Conservation (phyloP, 2,797 vertebrate genomes). For the Crypturellus tataupa region DNA sequence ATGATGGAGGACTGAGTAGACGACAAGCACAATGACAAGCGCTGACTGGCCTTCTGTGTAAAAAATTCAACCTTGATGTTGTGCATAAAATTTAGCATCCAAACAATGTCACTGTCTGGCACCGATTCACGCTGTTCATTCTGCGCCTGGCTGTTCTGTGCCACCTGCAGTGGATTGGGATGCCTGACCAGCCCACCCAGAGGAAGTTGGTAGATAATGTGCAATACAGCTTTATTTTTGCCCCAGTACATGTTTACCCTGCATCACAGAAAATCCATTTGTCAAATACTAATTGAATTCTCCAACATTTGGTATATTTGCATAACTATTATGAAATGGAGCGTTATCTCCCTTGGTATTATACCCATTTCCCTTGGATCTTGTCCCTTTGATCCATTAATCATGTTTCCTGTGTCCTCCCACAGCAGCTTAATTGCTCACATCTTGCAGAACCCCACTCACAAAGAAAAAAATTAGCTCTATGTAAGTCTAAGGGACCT, state of each 20-base stretch:
- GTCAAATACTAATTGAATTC: conserved; percentile 75
- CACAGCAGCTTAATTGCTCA: conserved; percentile 65
- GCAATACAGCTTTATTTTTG: conserved; percentile 38
- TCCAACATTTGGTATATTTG: conserved; percentile 73
- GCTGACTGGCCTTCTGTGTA: neutral
- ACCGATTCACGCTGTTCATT: neutral
- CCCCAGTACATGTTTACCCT: conserved; percentile 54
- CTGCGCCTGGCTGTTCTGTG: neutral
- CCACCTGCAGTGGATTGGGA: conserved; percentile 40
- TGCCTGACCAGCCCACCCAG: conserved; percentile 24
- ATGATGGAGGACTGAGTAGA: neutral
- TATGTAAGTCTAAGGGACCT: conserved; percentile 65
- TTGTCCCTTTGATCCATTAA: conserved; percentile 70
- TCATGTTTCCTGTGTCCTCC: conserved; percentile 65
- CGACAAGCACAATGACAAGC: neutral
- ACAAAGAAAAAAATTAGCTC: conserved; percentile 66
- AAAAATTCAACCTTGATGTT: neutral
- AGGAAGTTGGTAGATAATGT: conserved; percentile 18
- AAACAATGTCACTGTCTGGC: neutral
- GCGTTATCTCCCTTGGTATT: conserved; percentile 60
- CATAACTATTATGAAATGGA: conserved; percentile 69
- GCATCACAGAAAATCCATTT: conserved; percentile 58
- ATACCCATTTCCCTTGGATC: conserved; percentile 58
- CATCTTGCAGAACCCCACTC: conserved; percentile 44
- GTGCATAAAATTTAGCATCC: neutral